These are phyloP conservation scores for Cryptocephalus moraei DNA, from an alignment of 2,888 invertebrate species.

Conservation along the genomic window DNA sequence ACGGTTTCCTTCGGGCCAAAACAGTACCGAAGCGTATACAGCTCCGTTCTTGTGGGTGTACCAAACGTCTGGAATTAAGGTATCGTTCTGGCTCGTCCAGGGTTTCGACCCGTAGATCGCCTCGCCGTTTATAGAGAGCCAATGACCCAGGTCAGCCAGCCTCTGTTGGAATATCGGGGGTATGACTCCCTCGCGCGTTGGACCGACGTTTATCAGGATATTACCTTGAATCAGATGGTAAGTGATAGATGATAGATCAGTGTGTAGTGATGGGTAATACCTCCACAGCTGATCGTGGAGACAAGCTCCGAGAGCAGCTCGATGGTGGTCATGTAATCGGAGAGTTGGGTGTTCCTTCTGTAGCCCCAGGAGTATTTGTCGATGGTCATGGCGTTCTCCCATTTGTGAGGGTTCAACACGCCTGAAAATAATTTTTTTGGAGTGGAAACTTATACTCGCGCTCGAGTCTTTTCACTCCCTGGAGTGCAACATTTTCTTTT, in stretches of 20 bases:
- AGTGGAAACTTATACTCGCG: too few species aligned
- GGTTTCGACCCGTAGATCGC: conserved; percentile 72
- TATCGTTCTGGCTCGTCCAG: conserved; percentile 76
- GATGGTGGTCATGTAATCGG: conserved; percentile 55
- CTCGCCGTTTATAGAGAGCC: conserved; percentile 74
- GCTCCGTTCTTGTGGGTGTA: conserved; percentile 24
- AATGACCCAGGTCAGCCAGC: conserved; percentile 63
- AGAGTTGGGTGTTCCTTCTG: conserved; percentile 56
- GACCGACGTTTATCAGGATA: conserved; percentile 75
- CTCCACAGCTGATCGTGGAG: conserved; percentile 75
- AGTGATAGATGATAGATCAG: conserved; percentile 30
- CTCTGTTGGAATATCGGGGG: conserved; percentile 79
- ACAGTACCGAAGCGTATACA: conserved; percentile 58
- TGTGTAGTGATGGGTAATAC: conserved; percentile 39
- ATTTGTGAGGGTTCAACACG: conserved; percentile 67
- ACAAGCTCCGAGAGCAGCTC: conserved; percentile 63
- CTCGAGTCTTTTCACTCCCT: too few species aligned
- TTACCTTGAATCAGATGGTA: conserved; percentile 48
- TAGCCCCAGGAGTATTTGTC: conserved; percentile 84
- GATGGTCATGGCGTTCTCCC: conserved; percentile 93
- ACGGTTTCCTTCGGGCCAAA: conserved; percentile 55
- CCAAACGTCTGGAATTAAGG: conserved; percentile 41
- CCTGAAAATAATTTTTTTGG: conserved; percentile 34
- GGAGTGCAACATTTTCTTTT: too few species aligned
- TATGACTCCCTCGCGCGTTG: conserved; percentile 81